Base-by-base conservation (phyloP, 1,140 invertebrate species). In the Augochlora pura region DNA sequence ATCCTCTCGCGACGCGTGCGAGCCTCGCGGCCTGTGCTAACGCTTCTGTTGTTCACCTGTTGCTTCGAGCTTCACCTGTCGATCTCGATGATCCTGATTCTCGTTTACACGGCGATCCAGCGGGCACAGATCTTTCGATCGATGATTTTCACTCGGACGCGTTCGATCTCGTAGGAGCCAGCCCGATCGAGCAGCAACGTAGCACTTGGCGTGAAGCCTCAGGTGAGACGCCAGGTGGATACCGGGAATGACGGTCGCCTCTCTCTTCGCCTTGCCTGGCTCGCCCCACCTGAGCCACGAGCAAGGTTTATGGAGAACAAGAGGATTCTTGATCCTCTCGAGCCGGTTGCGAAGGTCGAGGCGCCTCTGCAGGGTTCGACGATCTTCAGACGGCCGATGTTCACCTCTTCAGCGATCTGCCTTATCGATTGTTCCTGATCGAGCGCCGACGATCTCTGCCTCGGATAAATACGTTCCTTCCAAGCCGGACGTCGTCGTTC, bases 201-300 rank as follows among this genome's bases (percentile, higher is more conserved):
- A 72, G 81, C 60, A 86, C 81, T 81, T 77, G 60, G 59, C 77
- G 68, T 52, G 77, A 78, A 71, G 84, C 85, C 77, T 87, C 84
- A 76, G 85, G 82, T 86, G 87, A 90, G 86, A 91, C 87, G 90
- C 88, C 88, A 91, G 90, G 89, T 91, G 89, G 90, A 87, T 87
- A 88, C 85, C 85, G 73, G 75, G 86, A 88, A 81, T 76, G 80
- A 88, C 86, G 86, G 79, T 77, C 81, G 77, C 83, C 78, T 78
- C 77, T 83, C 72, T 62, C 68, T 65, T 65, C 80, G 67, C 82
- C 63, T 68, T 49, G 72, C 72, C 75, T 64, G 54, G 68, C 70
- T 62, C 63, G 57, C 72, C 79, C 83, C 83, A 78, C 75, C 68
- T 80, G 46, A 69, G 14, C 72, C 67, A 85, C 73, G 46, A 49